Percentiles rank a stretch among this genome's conserved stretches.
These are phyloP conservation scores for Polyergus mexicanus DNA, from an alignment of 1,140 invertebrate species.

Conservation along the genomic window DNA sequence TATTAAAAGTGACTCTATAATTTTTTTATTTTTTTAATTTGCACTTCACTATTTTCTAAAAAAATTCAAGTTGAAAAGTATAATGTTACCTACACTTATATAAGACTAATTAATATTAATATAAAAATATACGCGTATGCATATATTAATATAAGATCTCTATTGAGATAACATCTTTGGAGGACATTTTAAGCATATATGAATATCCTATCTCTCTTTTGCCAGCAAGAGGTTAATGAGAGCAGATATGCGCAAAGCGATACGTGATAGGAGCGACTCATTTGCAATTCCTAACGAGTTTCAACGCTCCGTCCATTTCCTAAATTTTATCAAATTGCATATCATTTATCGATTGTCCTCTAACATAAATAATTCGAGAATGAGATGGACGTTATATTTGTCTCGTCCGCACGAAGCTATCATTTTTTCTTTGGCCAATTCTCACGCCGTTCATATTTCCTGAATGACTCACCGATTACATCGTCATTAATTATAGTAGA, in stretches of 20 bases:
- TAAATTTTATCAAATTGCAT: neutral
- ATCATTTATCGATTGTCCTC: neutral
- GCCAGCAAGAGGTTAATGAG: neutral
- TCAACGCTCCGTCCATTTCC: neutral
- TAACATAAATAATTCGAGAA: neutral
- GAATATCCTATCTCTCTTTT: neutral
- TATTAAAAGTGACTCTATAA: neutral
- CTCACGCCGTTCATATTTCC: no score
- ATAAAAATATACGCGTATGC: neutral
- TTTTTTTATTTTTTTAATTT: neutral
- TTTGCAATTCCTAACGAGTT: neutral
- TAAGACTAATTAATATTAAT: slow-evolving; percentile 14
- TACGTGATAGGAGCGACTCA: slow-evolving; percentile 23
- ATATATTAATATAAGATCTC: neutral
- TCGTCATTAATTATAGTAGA: slow-evolving; percentile 4
- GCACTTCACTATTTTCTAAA: neutral
- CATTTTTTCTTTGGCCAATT: neutral
- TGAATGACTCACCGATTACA: slow-evolving; percentile 7
- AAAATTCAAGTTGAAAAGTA: neutral
- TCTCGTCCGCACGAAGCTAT: neutral
- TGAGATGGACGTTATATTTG: no score
- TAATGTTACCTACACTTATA: neutral
- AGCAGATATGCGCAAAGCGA: neutral
- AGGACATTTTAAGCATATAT: neutral
- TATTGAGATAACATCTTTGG: neutral